Conservation (phyloP, 2,113 vertebrate genomes). For the Takifugu bimaculatus region DNA sequence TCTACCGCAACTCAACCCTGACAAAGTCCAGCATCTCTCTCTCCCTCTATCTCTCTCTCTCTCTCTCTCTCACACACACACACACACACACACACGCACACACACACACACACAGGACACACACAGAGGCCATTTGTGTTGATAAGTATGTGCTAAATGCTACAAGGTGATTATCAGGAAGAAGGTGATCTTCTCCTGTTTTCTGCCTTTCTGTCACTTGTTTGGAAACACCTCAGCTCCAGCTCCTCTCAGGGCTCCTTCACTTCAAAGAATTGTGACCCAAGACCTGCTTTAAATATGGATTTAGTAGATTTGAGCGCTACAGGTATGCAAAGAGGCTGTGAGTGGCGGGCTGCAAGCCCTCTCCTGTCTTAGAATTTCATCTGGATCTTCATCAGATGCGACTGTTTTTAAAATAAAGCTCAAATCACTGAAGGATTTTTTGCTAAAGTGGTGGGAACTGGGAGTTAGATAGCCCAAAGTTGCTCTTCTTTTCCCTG, state of each 20-base stretch:
- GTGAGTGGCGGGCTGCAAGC: background rate
- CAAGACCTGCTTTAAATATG: no score
- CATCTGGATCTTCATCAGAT: background rate
- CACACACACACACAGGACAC: constrained; percentile 33
- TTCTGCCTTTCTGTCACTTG: constrained; percentile 38
- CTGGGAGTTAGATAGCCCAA: constrained; percentile 29
- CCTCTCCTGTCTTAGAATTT: background rate
- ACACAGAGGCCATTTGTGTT: constrained; percentile 80
- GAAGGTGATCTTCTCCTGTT: constrained; percentile 51
- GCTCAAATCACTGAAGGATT: background rate
- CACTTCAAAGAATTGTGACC: constrained; percentile 50
- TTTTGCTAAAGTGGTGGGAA: constrained; percentile 18
- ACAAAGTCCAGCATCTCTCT: constrained; percentile 62
- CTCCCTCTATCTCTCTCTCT: constrained; percentile 8
- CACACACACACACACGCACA: constrained; percentile 32
- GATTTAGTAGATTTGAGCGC: no score
- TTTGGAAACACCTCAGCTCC: constrained; percentile 31
- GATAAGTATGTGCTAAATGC: constrained; percentile 81
- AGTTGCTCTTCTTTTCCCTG: constrained; percentile 37
- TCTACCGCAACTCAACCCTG: constrained; percentile 54
- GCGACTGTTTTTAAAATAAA: background rate
- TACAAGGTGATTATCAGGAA: constrained; percentile 77
- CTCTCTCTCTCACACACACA: constrained; percentile 25
- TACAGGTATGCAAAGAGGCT: background rate
- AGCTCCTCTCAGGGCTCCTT: constrained; percentile 41